These are phyloP conservation scores for Gephyroberyx darwinii DNA, from an alignment of 2,797 vertebrate genomes.

Conservation along the genomic window DNA sequence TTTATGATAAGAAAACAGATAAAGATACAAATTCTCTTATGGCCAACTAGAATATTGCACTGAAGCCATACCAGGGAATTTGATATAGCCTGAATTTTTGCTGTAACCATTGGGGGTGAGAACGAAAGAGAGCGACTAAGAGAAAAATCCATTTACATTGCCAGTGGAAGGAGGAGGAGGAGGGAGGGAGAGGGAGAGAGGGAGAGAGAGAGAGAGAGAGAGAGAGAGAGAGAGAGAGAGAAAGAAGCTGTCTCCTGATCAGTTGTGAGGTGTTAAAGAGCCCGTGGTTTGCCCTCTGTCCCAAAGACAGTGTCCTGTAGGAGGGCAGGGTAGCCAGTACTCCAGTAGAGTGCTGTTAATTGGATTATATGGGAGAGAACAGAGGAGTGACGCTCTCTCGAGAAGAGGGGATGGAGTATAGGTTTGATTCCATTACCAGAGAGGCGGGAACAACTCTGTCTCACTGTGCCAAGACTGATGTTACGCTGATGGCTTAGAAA, in stretches of 20 bases:
- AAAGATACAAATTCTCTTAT: neutral
- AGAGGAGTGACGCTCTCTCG: constrained; percentile 34
- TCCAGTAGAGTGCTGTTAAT: constrained; percentile 70
- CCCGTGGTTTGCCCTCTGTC: constrained; percentile 50
- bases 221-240: neutral
- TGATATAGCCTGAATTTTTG: neutral
- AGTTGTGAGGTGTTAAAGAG: constrained; percentile 61
- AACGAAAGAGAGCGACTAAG: no score
- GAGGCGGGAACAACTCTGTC: constrained; percentile 53
- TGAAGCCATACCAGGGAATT: neutral
- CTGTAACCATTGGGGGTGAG: neutral
- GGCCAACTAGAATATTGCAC: neutral
- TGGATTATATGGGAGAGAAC: constrained; percentile 61
- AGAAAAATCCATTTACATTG: no score
- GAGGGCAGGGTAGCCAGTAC: constrained; percentile 42
- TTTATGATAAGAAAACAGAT: neutral
- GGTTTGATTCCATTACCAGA: constrained; percentile 64
- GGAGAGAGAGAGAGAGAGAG: neutral
- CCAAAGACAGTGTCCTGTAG: constrained; percentile 49
- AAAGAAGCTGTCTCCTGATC: neutral
- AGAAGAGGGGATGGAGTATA: constrained; percentile 42
- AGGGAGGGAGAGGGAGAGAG: neutral
- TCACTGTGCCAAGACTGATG: constrained; percentile 33
- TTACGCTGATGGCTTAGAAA: constrained; percentile 3
- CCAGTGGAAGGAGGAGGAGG: neutral